A percentile compares a stretch with the other conserved stretches of the same genome.
phyloP scores from a whole-genome alignment of 2,888 invertebrate species.

The Ecliptopera silaceata region DNA sequence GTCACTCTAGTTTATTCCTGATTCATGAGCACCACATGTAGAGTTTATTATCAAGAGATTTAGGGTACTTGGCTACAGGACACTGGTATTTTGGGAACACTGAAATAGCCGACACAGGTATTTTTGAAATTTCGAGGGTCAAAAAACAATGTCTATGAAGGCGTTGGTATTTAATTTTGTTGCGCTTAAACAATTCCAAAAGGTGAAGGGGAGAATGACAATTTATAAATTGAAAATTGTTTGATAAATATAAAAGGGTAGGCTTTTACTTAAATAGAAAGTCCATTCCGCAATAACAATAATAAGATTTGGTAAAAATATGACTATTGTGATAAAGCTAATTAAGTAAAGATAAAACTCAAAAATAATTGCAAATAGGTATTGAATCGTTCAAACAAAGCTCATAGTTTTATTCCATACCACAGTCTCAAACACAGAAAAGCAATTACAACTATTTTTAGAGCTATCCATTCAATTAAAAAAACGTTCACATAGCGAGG shows the following conservation, averaged over 20 bases:
- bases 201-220: not conserved
- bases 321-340: no score
- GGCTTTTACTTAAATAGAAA: not conserved
- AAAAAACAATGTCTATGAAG: not conserved
- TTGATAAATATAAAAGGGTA: not conserved
- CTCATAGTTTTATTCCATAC: conserved; percentile 2
- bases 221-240: not conserved
- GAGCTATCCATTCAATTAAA: conserved; percentile 1
- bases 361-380: not conserved
- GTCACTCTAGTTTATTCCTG: no score
- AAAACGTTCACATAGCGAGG: not conserved
- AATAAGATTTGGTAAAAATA: no score
- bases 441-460: conserved; percentile 13
- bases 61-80: no score
- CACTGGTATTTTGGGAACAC: not conserved
- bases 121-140: not conserved
- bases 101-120: not conserved
- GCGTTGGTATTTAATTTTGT: conserved; percentile 3
- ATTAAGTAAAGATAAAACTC: no score
- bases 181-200: not conserved
- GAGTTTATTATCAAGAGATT: no score
- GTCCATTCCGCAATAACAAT: not conserved
- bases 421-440: conserved; percentile 11
- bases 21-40: no score
- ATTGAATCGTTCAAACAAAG: not conserved